A percentile compares a stretch with the other conserved stretches of the same genome.
Conservation (phyloP, 2,888 invertebrate species). For the Amorpha juglandis region DNA sequence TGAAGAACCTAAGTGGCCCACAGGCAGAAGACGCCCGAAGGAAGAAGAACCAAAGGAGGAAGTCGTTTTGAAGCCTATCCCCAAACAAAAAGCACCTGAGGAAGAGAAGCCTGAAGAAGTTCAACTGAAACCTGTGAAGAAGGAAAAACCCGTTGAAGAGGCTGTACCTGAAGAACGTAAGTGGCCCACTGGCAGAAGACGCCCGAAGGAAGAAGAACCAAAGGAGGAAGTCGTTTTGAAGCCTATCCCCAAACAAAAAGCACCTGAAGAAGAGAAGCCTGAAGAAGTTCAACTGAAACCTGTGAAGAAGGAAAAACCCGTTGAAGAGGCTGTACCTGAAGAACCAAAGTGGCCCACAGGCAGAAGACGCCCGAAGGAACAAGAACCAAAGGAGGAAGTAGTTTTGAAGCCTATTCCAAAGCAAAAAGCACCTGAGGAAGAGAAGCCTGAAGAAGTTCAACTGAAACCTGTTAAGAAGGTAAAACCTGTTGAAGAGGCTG, state of each 20-base stretch:
- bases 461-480: conserved; percentile 37
- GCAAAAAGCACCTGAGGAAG: conserved; percentile 37
- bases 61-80: conserved; percentile 50
- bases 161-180: conserved; percentile 52
- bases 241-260: conserved; percentile 55
- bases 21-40: conserved; percentile 39
- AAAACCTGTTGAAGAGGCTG: conserved; percentile 52
- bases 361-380: conserved; percentile 48
- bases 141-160: conserved; percentile 44
- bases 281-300: conserved; percentile 40
- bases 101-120: conserved; percentile 52
- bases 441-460: conserved; percentile 49
- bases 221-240: conserved; percentile 76
- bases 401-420: conserved; percentile 51
- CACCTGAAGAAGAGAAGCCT: conserved; percentile 47
- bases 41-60: conserved; percentile 53
- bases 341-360: conserved; percentile 45
- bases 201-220: conserved; percentile 59
- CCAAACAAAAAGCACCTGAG: conserved; percentile 27
- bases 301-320: conserved; percentile 54
- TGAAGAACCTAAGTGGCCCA: conserved; percentile 58
- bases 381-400: conserved; percentile 52
- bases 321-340: conserved; percentile 51
- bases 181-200: conserved; percentile 58
- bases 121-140: conserved; percentile 35